Conservation (phyloP, 1,140 invertebrate genomes). For the Lamellibrachia luymesi region DNA sequence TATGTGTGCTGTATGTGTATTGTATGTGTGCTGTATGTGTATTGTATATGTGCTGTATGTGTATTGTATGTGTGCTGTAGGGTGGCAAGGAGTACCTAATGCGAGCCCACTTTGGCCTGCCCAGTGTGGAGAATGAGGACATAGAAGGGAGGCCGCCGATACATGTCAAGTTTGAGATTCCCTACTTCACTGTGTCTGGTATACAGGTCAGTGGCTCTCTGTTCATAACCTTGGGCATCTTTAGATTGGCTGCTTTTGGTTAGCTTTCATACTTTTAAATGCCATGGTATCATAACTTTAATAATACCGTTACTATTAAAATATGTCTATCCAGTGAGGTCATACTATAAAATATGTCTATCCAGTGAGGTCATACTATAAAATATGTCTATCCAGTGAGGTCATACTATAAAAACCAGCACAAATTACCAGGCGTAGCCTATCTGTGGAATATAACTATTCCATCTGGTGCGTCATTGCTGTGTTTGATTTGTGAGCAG, state of each 20-base stretch:
- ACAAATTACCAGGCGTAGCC: not conserved
- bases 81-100: slow-evolving; percentile 99
- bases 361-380: not conserved
- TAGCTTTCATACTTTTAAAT: not conserved
- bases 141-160: slow-evolving; percentile 95
- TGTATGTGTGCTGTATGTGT: too few relatives aligned
- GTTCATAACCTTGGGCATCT: not conserved
- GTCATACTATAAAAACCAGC: not conserved
- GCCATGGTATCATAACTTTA: too few relatives aligned
- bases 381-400: not conserved
- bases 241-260: not conserved
- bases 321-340: not conserved
- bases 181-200: slow-evolving; percentile 98
- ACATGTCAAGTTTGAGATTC: slow-evolving; percentile 99
- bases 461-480: not conserved
- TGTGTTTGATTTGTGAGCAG: not conserved
- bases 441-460: not conserved
- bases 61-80: slow-evolving; percentile 35
- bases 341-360: not conserved
- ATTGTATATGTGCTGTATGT: not conserved
- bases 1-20: too few relatives aligned
- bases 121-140: slow-evolving; percentile 94
- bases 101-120: slow-evolving; percentile 98
- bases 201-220: slow-evolving; percentile 73
- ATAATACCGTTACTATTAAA: not conserved